Evolutionary conservation across 1,140 invertebrate species (phyloP).

Genomic region (Colletes gigas): DNA sequence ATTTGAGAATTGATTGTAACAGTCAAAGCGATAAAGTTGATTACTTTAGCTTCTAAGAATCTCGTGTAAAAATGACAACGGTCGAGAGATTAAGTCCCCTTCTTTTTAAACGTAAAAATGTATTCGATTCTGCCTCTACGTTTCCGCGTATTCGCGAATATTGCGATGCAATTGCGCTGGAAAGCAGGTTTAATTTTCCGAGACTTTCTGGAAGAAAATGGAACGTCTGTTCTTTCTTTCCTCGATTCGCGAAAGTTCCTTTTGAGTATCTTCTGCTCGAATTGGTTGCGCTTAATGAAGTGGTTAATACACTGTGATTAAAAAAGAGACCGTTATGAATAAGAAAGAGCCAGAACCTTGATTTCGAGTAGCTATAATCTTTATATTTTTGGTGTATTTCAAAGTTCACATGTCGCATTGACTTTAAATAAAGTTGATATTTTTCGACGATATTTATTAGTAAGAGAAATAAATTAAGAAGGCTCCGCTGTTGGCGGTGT

Average conservation of each 20-base stretch:
- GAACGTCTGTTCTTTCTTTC: slow-evolving; percentile 27
- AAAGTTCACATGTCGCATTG: too few species aligned
- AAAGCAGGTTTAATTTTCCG: slow-evolving; percentile 6
- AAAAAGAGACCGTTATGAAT: neutral
- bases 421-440: too few species aligned
- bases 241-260: slow-evolving; percentile 6
- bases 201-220: slow-evolving; percentile 34
- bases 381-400: too few species aligned
- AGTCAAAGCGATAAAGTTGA: too few species aligned
- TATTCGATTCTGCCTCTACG: too few species aligned
- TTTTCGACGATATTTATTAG: neutral
- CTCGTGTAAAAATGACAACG: too few species aligned
- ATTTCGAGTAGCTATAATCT: too few species aligned
- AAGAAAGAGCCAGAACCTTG: too few species aligned
- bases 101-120: too few species aligned
- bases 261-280: slow-evolving; percentile 26
- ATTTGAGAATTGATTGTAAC: too few species aligned
- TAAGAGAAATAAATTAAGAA: slow-evolving; percentile 18
- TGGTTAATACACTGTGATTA: slow-evolving; percentile 36
- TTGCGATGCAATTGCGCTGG: neutral
- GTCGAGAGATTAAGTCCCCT: too few species aligned
- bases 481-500: neutral
- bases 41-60: too few species aligned
- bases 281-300: slow-evolving; percentile 34
- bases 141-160: neutral